Percentiles rank a stretch among this genome's conserved stretches.
Evolutionary conservation across 2,113 vertebrate genomes (phyloP).

Genomic region (Sisor rabdophorus): DNA sequence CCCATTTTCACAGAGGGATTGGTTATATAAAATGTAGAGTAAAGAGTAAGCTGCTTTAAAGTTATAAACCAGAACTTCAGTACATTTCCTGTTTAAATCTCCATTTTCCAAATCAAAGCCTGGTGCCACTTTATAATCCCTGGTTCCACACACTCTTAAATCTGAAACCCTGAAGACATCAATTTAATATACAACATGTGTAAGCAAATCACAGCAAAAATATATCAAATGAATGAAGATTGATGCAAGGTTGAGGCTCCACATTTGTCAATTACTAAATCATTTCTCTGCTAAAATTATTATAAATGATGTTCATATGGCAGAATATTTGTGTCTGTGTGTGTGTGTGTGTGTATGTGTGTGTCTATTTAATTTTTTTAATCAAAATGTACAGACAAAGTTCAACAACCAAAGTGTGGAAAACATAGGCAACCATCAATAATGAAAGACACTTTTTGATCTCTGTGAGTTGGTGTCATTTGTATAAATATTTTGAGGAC

Average conservation of each 20-base stretch:
- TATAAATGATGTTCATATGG: conserved; percentile 3
- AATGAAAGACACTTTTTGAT: conserved; percentile 66
- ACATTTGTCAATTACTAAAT: neutral
- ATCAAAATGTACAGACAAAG: conserved; percentile 28
- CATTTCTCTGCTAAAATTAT: conserved; percentile 5
- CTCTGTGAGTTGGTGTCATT: conserved; percentile 66
- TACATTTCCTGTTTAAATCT: conserved; percentile 32
- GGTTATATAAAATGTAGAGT: conserved; percentile 18
- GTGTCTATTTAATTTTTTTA: neutral
- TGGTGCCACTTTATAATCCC: conserved; percentile 25
- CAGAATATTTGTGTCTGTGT: conserved; percentile 3
- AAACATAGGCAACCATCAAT: conserved; percentile 34
- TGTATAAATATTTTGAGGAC: conserved; percentile 74
- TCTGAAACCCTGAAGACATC: conserved; percentile 6
- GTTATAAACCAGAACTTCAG: conserved; percentile 17
- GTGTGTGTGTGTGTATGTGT: too few species aligned
- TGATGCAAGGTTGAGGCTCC: neutral
- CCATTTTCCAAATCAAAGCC: conserved; percentile 28
- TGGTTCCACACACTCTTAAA: conserved; percentile 24
- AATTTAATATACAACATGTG: conserved; percentile 17
- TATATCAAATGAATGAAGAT: conserved; percentile 20
- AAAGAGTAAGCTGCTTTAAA: neutral
- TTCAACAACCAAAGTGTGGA: conserved; percentile 55
- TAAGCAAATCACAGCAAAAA: conserved; percentile 28
- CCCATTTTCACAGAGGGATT: neutral